Evolutionary conservation across 1,140 invertebrate species (phyloP).

Genomic region (Temnothorax curvispinosus): DNA sequence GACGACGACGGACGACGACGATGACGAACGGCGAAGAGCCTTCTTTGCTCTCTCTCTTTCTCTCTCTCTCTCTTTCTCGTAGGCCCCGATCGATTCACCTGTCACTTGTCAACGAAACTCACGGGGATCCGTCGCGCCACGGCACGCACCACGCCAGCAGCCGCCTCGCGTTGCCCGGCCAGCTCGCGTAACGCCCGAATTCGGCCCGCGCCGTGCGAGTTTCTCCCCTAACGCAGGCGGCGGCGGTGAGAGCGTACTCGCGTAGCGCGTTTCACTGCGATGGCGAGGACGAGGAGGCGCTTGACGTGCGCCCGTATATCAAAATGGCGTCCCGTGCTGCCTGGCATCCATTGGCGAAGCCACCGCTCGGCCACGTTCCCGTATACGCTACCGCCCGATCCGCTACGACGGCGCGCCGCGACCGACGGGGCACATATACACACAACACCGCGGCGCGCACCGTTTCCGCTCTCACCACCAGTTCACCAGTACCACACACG

Average conservation of each 20-base stretch:
- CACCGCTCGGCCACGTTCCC: slow-evolving; percentile 76
- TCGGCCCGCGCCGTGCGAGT: slow-evolving; percentile 55
- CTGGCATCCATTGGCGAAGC: slow-evolving; percentile 80
- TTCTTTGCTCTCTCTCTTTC: background rate
- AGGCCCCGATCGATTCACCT: slow-evolving; percentile 80
- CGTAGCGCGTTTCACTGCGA: slow-evolving; percentile 70
- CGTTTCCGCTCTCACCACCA: slow-evolving; percentile 71
- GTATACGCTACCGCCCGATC: slow-evolving; percentile 65
- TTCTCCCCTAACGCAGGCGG: slow-evolving; percentile 34
- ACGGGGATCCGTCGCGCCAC: slow-evolving; percentile 69
- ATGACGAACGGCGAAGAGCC: background rate
- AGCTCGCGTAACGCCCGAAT: slow-evolving; percentile 50
- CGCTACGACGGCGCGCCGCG: slow-evolving; percentile 67
- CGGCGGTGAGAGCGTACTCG: slow-evolving; percentile 65
- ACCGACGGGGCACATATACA: too few species aligned
- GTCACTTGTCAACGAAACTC: slow-evolving; percentile 80
- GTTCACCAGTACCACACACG: background rate
- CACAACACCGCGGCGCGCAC: slow-evolving; percentile 64
- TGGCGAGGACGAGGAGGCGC: slow-evolving; percentile 67
- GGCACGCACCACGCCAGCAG: slow-evolving; percentile 40
- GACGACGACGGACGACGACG: background rate
- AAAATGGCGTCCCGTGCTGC: slow-evolving; percentile 83
- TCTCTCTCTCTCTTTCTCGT: slow-evolving; percentile 43
- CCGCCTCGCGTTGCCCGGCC: slow-evolving; percentile 49
- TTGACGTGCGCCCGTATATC: slow-evolving; percentile 83